phyloP scores from a whole-genome alignment of 2,797 vertebrate genomes.

The Xiphorhynchus erythropygius region DNA sequence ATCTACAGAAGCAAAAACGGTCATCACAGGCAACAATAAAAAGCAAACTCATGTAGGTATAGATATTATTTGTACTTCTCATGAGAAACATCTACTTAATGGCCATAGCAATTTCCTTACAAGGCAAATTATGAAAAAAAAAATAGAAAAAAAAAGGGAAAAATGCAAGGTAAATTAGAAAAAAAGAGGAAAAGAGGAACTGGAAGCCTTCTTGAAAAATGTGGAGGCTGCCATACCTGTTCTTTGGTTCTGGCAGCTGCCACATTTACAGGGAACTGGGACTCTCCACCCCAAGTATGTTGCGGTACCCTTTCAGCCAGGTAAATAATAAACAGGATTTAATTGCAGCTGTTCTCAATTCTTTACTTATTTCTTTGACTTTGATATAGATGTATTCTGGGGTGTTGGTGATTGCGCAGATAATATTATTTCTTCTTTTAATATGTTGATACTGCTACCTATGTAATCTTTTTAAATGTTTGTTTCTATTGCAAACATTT shows the following conservation, averaged over 20 bases:
- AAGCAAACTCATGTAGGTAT: neutral
- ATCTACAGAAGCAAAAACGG: neutral
- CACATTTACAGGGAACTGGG: neutral
- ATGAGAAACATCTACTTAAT: neutral
- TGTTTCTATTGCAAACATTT: neutral
- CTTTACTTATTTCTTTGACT: neutral
- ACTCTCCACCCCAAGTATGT: rapidly evolving
- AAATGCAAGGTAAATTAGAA: neutral
- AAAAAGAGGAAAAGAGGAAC: neutral
- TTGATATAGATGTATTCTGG: neutral
- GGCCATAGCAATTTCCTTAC: neutral
- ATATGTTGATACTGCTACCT: neutral
- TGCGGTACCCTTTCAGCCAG: neutral
- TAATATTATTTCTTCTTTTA: neutral
- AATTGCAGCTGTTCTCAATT: neutral
- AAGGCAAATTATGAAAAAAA: neutral
- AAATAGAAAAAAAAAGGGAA: neutral
- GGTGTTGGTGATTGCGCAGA: neutral
- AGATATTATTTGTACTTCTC: neutral
- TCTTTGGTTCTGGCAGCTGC: neutral
- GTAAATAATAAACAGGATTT: neutral
- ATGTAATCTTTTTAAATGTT: neutral
- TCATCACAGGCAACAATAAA: neutral
- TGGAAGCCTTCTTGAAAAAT: neutral
- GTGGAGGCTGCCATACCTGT: neutral